These are phyloP conservation scores for Bombyx mori DNA, from an alignment of 1,140 invertebrate genomes.

Conservation along the genomic window ASM3026992v2 NC_085134.1:5650501-5651000, in stretches of 20 bases:
- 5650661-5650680: too few relatives aligned
- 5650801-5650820: constrained; percentile 45
- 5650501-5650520: constrained; percentile 21
- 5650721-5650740: not conserved
- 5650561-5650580: constrained; percentile 21
- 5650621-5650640: too few relatives aligned
- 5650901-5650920: constrained; percentile 55
- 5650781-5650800: constrained; percentile 24
- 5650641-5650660: too few relatives aligned
- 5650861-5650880: constrained; percentile 23
- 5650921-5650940: constrained; percentile 56
- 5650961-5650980: constrained; percentile 55
- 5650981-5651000: constrained; percentile 40
- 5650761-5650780: constrained; percentile 26
- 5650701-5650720: not conserved
- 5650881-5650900: constrained; percentile 41
- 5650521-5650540: constrained; percentile 26
- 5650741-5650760: not conserved
- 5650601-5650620: not conserved
- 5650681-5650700: too few relatives aligned
- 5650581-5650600: constrained; percentile 20
- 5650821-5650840: constrained; percentile 35
- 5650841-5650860: constrained; percentile 29
- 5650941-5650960: constrained; percentile 52
- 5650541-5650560: constrained; percentile 18